Base-by-base conservation (phyloP, 2,888 invertebrate genomes). In the Synergus itoensis region DNA sequence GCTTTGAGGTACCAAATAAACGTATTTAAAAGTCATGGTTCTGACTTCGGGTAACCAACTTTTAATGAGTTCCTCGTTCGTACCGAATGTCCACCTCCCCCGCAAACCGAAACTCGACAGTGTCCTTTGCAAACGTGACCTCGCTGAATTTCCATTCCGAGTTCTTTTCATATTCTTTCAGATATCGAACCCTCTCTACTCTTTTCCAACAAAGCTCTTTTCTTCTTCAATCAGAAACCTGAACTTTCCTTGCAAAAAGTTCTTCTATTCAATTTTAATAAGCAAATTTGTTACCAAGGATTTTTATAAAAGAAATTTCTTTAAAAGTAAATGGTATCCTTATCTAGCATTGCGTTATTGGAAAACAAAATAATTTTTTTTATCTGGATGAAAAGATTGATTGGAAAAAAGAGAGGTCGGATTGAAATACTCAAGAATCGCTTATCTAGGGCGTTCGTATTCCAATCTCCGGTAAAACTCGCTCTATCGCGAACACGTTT, bases 91-190 rank as follows among this genome's bases (percentile, higher is more conserved):
- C 78, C 78, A 77, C 81, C 77, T 84, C 78, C 62, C 77, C 77
- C 77, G 64, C 77, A 62, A 80, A 82, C 77, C 82, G 80, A 78
- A 82, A 79, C 62, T 81, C 80, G 77, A 81, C 75, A 63, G 76
- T 77, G 62, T 77, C 75, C 73, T 48, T 76, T 77, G 43, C 67
- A 57, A 53, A 53, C 53, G 73, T 73, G 73, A 73, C 73, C 53
- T 73, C 73, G 48, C 73, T 53, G 36, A 53, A 53, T 53, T 53
- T 73, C 36, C 53, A 73, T 73, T 36, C 53, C 53, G n/a, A 73
- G 36, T 73, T 53, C 73, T 73, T 53, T 73, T 73, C 36, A 53
- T 48, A 53, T 40, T 18, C 53, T 73, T 73, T 40, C 36, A 73
- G 36, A 36, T 40, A 53, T 73, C 73, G 53, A 73, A 40, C 12